These are phyloP conservation scores for Agrypnus murinus DNA, from an alignment of 2,888 invertebrate genomes.

Conservation along the genomic window DNA sequence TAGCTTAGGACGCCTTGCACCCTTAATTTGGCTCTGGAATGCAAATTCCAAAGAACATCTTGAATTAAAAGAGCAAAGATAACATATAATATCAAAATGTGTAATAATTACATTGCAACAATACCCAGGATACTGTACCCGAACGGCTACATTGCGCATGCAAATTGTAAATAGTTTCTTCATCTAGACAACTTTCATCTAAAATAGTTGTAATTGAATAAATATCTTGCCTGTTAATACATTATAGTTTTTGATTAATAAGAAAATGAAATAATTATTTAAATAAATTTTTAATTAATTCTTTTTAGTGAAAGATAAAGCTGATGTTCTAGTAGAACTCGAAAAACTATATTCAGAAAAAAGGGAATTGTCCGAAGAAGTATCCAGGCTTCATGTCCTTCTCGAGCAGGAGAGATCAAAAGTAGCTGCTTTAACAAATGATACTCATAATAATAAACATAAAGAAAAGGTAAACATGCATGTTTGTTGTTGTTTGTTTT, in stretches of 20 bases:
- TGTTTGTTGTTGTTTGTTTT: constrained; percentile 8
- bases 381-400: constrained; percentile 79
- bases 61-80: too few relatives aligned
- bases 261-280: too few relatives aligned
- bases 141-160: too few relatives aligned
- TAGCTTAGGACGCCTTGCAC: too few relatives aligned
- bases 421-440: constrained; percentile 73
- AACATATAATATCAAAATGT: too few relatives aligned
- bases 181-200: too few relatives aligned
- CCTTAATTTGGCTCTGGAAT: too few relatives aligned
- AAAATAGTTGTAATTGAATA: too few relatives aligned
- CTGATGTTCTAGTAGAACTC: constrained; percentile 82
- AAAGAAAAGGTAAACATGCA: constrained; percentile 67
- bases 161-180: too few relatives aligned
- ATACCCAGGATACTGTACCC: too few relatives aligned
- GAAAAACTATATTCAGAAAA: constrained; percentile 81
- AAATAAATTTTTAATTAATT: not conserved
- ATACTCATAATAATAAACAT: constrained; percentile 69
- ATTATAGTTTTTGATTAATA: not conserved
- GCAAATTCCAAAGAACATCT: too few relatives aligned
- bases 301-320: constrained; percentile 86
- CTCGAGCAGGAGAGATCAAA: constrained; percentile 86
- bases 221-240: constrained; percentile 1
- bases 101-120: too few relatives aligned
- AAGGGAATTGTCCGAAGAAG: constrained; percentile 82